These are phyloP conservation scores for Sorex araneus DNA, from an alignment of 2,113 vertebrate species.

Conservation along the genomic window DNA sequence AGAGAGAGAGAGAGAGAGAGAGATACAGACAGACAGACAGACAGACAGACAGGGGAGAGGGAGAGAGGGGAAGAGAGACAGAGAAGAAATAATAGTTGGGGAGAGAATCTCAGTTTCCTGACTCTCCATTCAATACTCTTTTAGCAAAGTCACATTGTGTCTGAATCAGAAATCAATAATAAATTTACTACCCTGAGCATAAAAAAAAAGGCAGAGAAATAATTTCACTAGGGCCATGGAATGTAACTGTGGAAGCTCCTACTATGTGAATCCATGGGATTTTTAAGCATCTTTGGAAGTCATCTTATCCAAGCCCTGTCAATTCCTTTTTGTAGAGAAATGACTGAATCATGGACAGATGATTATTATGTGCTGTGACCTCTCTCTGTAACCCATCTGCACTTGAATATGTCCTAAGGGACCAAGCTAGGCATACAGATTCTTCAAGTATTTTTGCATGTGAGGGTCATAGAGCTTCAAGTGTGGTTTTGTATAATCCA, in stretches of 20 bases:
- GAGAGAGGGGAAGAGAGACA: too few species aligned
- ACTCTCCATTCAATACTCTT: slow-evolving; percentile 36
- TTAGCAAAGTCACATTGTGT: slow-evolving; percentile 17
- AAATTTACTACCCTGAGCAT: slow-evolving; percentile 59
- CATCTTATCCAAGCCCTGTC: neutral
- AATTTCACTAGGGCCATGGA: slow-evolving; percentile 56
- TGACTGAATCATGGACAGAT: slow-evolving; percentile 50
- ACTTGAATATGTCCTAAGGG: slow-evolving; percentile 29
- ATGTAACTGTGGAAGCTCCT: slow-evolving; percentile 8
- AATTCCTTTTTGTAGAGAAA: neutral
- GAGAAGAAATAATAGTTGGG: neutral
- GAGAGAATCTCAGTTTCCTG: slow-evolving; percentile 9
- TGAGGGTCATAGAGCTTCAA: slow-evolving; percentile 14
- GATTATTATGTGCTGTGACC: neutral
- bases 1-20: too few species aligned
- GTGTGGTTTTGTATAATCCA: slow-evolving; percentile 11
- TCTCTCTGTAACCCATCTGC: slow-evolving; percentile 4
- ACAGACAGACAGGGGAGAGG: too few species aligned
- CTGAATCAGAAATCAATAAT: slow-evolving; percentile 68
- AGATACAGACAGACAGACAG: too few species aligned
- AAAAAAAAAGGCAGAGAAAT: slow-evolving; percentile 45
- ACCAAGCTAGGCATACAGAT: slow-evolving; percentile 2
- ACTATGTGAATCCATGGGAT: neutral
- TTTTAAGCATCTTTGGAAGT: slow-evolving; percentile 51
- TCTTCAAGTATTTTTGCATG: slow-evolving; percentile 17